Conservation (phyloP, 2,113 vertebrate genomes). For the Labeo rohita region DNA sequence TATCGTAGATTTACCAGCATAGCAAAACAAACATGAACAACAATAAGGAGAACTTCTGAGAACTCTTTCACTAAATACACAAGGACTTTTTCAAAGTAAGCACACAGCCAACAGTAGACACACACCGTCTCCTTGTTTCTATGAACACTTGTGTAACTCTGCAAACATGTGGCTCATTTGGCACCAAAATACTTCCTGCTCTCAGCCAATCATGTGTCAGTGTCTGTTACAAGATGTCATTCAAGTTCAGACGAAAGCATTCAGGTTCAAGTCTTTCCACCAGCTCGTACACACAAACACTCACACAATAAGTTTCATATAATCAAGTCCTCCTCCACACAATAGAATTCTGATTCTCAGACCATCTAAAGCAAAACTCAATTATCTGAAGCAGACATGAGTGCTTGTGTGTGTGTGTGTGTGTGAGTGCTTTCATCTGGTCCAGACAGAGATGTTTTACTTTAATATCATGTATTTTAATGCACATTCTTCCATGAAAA, state of each 20-base stretch:
- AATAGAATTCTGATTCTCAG: background rate
- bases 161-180: conserved; percentile 20
- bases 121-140: background rate
- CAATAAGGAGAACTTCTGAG: background rate
- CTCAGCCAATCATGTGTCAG: conserved; percentile 9
- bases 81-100: background rate
- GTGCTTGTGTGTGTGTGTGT: background rate
- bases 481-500: conserved; percentile 9
- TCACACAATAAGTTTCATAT: background rate
- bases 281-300: background rate
- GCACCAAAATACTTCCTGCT: background rate
- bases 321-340: background rate
- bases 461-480: conserved; percentile 13
- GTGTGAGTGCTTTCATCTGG: background rate
- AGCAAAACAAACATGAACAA: background rate
- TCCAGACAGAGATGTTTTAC: conserved; percentile 3
- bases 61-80: background rate
- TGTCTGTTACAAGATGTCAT: conserved; percentile 5
- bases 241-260: conserved; percentile 14
- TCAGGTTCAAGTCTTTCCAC: conserved; percentile 23
- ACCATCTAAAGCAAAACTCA: background rate
- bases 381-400: background rate
- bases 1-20: background rate
- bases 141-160: background rate
- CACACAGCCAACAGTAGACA: background rate